Conservation (phyloP, 2,113 vertebrate genomes). For the Trinectes maculatus region DNA sequence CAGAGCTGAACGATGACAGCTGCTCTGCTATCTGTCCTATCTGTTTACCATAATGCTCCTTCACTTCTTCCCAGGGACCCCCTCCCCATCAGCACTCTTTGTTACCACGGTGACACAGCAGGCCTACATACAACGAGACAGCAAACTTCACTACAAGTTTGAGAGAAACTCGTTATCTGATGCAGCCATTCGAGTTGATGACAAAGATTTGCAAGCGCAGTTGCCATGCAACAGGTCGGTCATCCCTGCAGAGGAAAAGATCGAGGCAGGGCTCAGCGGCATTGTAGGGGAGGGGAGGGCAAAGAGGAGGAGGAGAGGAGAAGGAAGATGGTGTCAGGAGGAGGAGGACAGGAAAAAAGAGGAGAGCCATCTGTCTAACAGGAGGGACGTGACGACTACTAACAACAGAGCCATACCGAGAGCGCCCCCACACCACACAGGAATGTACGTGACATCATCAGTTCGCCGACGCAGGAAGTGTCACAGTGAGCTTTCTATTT, state of each 20-base stretch:
- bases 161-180: constrained; percentile 52
- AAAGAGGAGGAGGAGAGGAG: not conserved
- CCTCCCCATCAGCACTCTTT: not conserved
- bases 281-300: not conserved
- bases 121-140: constrained; percentile 34
- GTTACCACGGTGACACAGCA: constrained; percentile 69
- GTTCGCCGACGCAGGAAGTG: constrained; percentile 5
- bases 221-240: constrained; percentile 85
- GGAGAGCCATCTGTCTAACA: constrained; percentile 39
- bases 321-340: not conserved
- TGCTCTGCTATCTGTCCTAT: constrained; percentile 26
- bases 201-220: constrained; percentile 51
- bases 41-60: constrained; percentile 46
- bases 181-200: constrained; percentile 28
- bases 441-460: constrained; percentile 8
- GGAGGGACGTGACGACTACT: not conserved
- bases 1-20: not conserved
- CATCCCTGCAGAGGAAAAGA: constrained; percentile 36
- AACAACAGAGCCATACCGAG: constrained; percentile 11
- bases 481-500: constrained; percentile 30
- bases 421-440: not conserved
- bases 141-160: constrained; percentile 51
- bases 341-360: not conserved
- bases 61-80: constrained; percentile 46
- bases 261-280: constrained; percentile 44